A percentile compares a stretch with the other conserved stretches of the same genome.
Evolutionary conservation across 1,140 invertebrate genomes (phyloP).

Genomic region (Vanessa tameamea): DNA sequence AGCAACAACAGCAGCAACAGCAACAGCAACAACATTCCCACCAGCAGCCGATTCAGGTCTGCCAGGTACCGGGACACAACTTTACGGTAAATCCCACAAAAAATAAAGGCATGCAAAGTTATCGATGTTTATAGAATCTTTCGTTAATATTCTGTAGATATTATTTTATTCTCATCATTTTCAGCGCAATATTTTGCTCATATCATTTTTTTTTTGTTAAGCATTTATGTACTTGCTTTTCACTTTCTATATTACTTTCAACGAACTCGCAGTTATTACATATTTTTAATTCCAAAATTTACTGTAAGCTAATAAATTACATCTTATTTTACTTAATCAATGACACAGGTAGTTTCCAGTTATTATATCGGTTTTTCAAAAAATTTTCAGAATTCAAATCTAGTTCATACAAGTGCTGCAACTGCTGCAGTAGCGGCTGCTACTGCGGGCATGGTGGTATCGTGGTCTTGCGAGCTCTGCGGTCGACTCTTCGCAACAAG

Average conservation of each 20-base stretch:
- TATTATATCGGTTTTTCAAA: not conserved
- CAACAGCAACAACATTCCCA: conserved; percentile 79
- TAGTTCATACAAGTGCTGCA: conserved; percentile 77
- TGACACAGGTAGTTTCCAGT: not conserved
- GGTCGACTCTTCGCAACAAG: conserved; percentile 85
- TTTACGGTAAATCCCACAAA: conserved; percentile 74
- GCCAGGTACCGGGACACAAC: conserved; percentile 77
- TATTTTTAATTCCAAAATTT: not conserved
- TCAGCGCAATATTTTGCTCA: not conserved
- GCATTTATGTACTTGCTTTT: not conserved
- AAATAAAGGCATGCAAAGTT: conserved; percentile 53
- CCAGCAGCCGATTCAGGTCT: conserved; percentile 79
- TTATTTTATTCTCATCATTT: not conserved
- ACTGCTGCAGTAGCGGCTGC: conserved; percentile 75
- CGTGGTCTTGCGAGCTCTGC: conserved; percentile 87
- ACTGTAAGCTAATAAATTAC: not conserved
- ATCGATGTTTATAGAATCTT: conserved; percentile 19
- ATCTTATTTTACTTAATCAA: not conserved
- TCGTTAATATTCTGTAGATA: no score
- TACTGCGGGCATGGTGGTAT: conserved; percentile 78
- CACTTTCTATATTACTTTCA: not conserved
- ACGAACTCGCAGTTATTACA: not conserved
- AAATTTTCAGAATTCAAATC: conserved; percentile 59
- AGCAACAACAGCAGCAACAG: conserved; percentile 75
- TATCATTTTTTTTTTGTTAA: not conserved